A percentile compares a stretch with the other conserved stretches of the same genome.
These are phyloP conservation scores for Labeo calbasu DNA, from an alignment of 2,797 vertebrate genomes.

Conservation along the genomic window DNA sequence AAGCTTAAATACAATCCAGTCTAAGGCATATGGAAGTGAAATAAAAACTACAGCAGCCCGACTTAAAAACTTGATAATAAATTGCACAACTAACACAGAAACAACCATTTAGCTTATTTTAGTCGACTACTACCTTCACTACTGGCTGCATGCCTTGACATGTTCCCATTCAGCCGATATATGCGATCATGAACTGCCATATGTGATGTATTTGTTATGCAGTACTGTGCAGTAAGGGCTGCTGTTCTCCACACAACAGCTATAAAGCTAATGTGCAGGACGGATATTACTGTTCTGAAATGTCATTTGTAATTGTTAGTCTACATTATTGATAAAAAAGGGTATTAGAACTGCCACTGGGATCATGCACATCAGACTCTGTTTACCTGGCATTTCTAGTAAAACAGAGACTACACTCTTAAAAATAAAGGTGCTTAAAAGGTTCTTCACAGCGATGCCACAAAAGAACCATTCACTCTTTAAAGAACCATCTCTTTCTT, in stretches of 20 bases:
- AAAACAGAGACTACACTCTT: not conserved
- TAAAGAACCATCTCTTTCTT: no score
- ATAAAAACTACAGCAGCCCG: not conserved
- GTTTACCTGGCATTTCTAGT: not conserved
- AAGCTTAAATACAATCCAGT: not conserved
- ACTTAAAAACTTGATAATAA: not conserved
- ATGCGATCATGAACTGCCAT: not conserved
- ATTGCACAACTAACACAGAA: constrained; percentile 5
- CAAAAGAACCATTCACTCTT: no score
- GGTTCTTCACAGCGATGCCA: no score
- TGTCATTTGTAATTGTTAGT: not conserved
- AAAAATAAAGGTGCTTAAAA: no score
- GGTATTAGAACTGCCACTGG: not conserved
- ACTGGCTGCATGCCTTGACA: constrained; percentile 16
- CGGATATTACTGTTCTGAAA: constrained; percentile 1
- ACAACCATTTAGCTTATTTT: constrained; percentile 18
- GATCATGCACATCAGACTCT: constrained; percentile 24
- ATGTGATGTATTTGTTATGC: not conserved
- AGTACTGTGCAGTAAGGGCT: not conserved
- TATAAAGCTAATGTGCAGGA: no score
- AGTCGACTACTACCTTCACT: constrained; percentile 1
- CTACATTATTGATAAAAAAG: constrained; percentile 6
- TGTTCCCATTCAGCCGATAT: constrained; percentile 8
- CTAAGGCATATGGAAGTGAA: not conserved
- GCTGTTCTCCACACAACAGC: not conserved